Evolutionary conservation across 2,797 vertebrate species (phyloP).

Genomic region (Varecia variegata): DNA sequence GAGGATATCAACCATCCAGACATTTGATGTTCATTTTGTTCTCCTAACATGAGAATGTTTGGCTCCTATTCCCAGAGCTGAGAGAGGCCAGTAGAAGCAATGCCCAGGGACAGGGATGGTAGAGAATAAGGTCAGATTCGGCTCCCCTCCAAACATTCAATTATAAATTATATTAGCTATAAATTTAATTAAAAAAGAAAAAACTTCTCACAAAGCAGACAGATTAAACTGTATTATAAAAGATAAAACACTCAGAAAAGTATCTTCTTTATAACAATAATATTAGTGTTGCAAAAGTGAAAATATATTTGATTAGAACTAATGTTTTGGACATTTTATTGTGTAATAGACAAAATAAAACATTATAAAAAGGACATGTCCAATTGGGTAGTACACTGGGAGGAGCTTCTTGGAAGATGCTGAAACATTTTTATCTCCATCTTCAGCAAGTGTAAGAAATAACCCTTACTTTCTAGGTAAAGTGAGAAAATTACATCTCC

Average conservation of each 20-base stretch:
- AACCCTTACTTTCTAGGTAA: neutral
- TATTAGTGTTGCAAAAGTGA: neutral
- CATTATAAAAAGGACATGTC: neutral
- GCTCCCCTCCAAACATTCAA: neutral
- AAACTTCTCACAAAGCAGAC: neutral
- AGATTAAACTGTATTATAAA: slow-evolving; percentile 6
- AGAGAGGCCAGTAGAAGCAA: neutral
- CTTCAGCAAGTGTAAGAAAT: neutral
- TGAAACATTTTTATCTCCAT: neutral
- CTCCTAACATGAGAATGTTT: neutral
- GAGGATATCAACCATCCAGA: neutral
- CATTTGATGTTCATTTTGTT: neutral
- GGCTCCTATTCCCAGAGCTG: neutral
- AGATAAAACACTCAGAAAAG: neutral
- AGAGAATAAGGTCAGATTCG: neutral
- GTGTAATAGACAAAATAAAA: neutral
- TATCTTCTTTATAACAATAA: neutral
- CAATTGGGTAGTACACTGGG: neutral
- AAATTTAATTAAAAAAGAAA: neutral
- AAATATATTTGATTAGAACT: neutral
- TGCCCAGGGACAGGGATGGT: neutral
- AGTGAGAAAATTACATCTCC: neutral
- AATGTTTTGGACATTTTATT: neutral
- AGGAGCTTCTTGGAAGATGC: neutral
- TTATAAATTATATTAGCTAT: neutral